Percentiles rank a stretch among this genome's conserved stretches.
phyloP scores from a whole-genome alignment of 37 sponge, comb jelly and placozoan species.

The Geodia barretti region DNA sequence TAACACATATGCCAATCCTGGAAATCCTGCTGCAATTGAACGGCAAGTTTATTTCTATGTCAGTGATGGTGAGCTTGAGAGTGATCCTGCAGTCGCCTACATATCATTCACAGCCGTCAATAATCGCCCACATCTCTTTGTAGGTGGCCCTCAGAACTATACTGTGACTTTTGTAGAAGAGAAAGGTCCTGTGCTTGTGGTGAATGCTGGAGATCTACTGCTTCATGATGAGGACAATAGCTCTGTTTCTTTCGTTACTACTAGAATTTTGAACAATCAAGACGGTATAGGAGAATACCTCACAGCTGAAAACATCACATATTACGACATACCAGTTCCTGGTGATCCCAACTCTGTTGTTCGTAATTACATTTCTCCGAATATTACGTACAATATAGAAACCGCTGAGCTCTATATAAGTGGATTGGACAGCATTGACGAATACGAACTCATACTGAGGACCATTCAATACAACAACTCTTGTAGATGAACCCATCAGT shows the following conservation, averaged over 20 bases:
- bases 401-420: constrained; percentile 44
- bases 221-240: constrained; percentile 78
- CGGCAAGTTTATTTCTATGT: constrained; percentile 65
- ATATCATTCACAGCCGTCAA: constrained; percentile 78
- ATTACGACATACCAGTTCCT: constrained; percentile 18
- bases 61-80: constrained; percentile 69
- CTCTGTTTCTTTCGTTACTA: constrained; percentile 67
- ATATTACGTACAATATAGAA: constrained; percentile 50
- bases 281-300: constrained; percentile 61
- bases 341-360: constrained; percentile 38
- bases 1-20: constrained; percentile 78
- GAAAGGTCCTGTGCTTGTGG: constrained; percentile 61
- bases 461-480: constrained; percentile 79
- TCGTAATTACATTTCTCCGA: constrained; percentile 55
- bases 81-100: constrained; percentile 43
- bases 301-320: constrained; percentile 36
- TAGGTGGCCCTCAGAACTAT: constrained; percentile 66
- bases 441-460: constrained; percentile 57
- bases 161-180: constrained; percentile 67
- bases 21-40: constrained; percentile 65
- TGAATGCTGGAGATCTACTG: constrained; percentile 24
- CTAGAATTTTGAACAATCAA: constrained; percentile 52
- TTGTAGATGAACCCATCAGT: constrained; percentile 54
- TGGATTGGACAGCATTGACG: constrained; percentile 74
- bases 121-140: constrained; percentile 70